Percentiles rank a stretch among this genome's conserved stretches.
These are phyloP conservation scores for Bombus polaris DNA, from an alignment of 1,140 invertebrate genomes.

Conservation along the genomic window DNA sequence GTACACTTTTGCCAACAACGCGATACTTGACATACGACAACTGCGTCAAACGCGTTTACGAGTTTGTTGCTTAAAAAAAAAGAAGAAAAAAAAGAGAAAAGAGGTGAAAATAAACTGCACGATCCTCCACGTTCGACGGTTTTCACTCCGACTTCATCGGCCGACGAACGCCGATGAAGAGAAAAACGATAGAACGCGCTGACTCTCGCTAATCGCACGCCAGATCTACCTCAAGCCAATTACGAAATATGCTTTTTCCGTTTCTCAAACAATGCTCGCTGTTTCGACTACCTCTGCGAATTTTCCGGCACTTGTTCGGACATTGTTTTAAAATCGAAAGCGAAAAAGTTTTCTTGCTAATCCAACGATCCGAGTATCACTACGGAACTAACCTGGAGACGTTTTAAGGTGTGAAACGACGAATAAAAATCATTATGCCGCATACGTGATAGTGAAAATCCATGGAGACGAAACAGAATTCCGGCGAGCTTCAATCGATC, in stretches of 20 bases:
- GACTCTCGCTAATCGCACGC: background rate
- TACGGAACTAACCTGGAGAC: background rate
- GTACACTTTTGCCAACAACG: background rate
- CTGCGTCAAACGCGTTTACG: background rate
- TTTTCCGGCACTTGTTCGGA: too few relatives aligned
- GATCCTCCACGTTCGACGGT: background rate
- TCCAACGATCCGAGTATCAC: background rate
- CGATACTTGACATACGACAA: background rate
- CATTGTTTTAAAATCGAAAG: too few relatives aligned
- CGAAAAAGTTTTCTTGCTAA: background rate
- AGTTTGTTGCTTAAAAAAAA: background rate
- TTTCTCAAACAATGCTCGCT: background rate
- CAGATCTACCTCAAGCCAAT: background rate
- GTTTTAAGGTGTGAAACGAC: background rate
- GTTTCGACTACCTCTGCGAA: background rate
- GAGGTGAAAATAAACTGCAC: background rate
- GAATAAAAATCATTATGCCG: background rate
- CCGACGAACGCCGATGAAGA: background rate
- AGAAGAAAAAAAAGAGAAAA: background rate
- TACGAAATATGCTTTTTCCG: background rate
- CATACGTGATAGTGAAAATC: background rate
- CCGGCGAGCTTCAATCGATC: background rate
- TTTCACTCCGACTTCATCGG: background rate
- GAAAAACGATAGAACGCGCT: slow-evolving; percentile 1
- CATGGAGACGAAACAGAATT: background rate